Conservation (phyloP, 2,888 invertebrate species). For the Achlya flavicornis region DNA sequence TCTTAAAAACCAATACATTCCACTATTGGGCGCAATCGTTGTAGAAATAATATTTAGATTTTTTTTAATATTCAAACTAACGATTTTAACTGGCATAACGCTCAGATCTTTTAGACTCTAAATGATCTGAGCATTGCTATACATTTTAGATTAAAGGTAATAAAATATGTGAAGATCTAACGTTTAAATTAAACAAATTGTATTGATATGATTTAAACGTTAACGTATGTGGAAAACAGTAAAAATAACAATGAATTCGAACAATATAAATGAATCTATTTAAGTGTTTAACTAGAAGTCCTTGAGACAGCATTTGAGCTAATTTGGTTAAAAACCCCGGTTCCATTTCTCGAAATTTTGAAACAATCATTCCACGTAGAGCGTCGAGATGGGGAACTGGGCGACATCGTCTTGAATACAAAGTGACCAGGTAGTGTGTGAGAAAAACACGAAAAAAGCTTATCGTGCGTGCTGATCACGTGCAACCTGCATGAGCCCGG, state of each 20-base stretch:
- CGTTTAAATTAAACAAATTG: background rate
- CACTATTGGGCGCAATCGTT: background rate
- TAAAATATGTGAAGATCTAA: background rate
- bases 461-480: conserved; percentile 49
- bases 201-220: background rate
- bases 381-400: conserved; percentile 56
- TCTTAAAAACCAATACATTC: conserved; percentile 19
- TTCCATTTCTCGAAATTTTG: conserved; percentile 67
- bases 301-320: conserved; percentile 61
- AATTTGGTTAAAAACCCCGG: conserved; percentile 60
- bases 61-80: no score
- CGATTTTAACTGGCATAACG: no score
- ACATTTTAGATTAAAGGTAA: no score
- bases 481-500: conserved; percentile 23
- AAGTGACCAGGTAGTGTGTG: conserved; percentile 59
- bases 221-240: background rate
- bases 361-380: conserved; percentile 61
- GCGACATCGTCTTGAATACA: conserved; percentile 53
- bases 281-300: conserved; percentile 54
- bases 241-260: conserved; percentile 34
- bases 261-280: conserved; percentile 52
- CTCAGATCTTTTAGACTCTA: background rate
- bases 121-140: no score
- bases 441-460: conserved; percentile 63
- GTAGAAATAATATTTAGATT: background rate